phyloP scores from a whole-genome alignment of 1,140 invertebrate genomes.

The Drosophila teissieri region DNA sequence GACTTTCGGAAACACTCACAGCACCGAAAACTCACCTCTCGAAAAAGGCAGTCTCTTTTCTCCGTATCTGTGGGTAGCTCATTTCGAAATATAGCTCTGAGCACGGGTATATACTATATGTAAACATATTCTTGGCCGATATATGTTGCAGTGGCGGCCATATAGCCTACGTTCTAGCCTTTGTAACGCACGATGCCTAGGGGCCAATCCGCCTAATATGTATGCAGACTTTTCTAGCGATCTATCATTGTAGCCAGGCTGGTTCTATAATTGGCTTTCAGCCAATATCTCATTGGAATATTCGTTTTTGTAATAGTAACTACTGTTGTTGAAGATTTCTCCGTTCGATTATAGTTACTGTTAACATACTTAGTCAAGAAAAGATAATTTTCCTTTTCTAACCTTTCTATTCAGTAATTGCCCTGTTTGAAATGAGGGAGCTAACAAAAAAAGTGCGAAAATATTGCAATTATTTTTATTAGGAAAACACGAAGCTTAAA shows the following conservation, averaged over 20 bases:
- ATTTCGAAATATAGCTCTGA: constrained; percentile 44
- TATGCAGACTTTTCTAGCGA: constrained; percentile 25
- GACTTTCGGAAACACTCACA: constrained; percentile 43
- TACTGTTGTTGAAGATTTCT: too few relatives aligned
- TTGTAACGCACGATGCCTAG: constrained; percentile 21
- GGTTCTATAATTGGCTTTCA: neutral
- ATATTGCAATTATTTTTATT: too few relatives aligned
- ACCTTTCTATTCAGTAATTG: too few relatives aligned
- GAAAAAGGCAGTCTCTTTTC: constrained; percentile 6
- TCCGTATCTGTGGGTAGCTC: constrained; percentile 7
- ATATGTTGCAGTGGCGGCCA: constrained; percentile 19
- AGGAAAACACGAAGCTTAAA: too few relatives aligned
- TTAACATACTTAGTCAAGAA: too few relatives aligned
- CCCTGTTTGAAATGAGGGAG: too few relatives aligned
- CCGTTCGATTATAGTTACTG: too few relatives aligned
- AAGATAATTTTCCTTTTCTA: too few relatives aligned
- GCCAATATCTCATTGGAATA: neutral
- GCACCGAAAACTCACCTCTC: constrained; percentile 35
- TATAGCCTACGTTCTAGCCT: constrained; percentile 26
- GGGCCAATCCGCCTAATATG: constrained; percentile 1
- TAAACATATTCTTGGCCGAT: constrained; percentile 33
- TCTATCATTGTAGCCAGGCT: constrained; percentile 17
- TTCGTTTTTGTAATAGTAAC: neutral
- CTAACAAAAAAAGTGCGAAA: too few relatives aligned
- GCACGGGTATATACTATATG: constrained; percentile 9